Percentiles rank a stretch among this genome's conserved stretches.
Evolutionary conservation across 1,140 invertebrate species (phyloP).

Genomic region (Zaprionus africanus): DNA sequence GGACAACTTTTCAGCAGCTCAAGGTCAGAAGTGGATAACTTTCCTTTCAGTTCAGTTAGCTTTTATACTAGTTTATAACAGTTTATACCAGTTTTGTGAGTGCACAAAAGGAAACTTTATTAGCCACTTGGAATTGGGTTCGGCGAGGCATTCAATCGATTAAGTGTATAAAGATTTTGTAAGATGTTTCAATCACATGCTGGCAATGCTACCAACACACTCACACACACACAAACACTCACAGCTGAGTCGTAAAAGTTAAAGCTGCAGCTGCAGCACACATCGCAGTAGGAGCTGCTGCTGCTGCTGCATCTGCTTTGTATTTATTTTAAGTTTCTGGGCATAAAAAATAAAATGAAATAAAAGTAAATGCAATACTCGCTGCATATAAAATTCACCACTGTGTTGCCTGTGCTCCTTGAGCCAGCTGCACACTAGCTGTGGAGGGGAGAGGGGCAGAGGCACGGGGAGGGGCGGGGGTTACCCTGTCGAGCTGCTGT

Average conservation of each 20-base stretch:
- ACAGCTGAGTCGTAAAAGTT: constrained; percentile 4
- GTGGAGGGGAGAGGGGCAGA: neutral
- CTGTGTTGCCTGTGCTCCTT: constrained; percentile 43
- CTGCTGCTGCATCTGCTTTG: constrained; percentile 22
- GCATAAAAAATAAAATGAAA: constrained; percentile 44
- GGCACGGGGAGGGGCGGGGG: neutral
- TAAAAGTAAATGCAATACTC: constrained; percentile 53
- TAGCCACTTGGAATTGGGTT: neutral
- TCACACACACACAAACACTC: neutral
- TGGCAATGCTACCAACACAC: neutral
- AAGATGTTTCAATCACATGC: constrained; percentile 15
- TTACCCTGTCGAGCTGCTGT: constrained; percentile 12
- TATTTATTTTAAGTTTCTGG: constrained; percentile 32
- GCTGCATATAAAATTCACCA: constrained; percentile 46
- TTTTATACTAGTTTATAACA: neutral
- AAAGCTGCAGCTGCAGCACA: constrained; percentile 11
- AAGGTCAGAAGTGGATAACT: neutral
- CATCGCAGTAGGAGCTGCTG: neutral
- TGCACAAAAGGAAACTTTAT: constrained; percentile 3
- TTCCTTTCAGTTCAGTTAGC: neutral
- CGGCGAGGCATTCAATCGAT: neutral
- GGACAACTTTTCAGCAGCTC: neutral
- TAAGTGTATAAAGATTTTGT: constrained; percentile 14
- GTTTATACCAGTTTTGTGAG: neutral
- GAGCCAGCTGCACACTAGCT: constrained; percentile 24